Percentiles rank a stretch among this genome's conserved stretches.
phyloP scores from a whole-genome alignment of 1,140 invertebrate species.

The Bombus vancouverensis region DNA sequence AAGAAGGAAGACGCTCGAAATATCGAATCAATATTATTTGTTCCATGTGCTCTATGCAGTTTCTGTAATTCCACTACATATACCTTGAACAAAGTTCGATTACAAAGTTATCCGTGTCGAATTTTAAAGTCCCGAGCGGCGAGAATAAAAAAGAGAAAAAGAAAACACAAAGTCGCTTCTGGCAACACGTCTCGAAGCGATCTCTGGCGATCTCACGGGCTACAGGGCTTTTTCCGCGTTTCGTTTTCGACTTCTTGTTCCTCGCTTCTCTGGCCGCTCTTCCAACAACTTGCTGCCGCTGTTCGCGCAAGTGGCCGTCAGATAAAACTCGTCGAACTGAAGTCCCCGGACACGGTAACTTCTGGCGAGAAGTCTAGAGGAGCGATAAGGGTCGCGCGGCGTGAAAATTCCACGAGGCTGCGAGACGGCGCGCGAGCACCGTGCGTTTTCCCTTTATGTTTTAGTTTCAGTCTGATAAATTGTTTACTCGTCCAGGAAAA shows the following conservation, averaged over 20 bases:
- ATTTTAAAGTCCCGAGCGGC: not conserved
- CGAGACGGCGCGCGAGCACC: too few species aligned
- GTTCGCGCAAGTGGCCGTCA: conserved; percentile 53
- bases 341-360: conserved; percentile 47
- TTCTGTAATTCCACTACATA: not conserved
- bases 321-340: conserved; percentile 58
- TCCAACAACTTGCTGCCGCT: conserved; percentile 6
- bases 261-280: not conserved
- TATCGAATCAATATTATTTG: not conserved
- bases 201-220: not conserved
- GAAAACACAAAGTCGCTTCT: not conserved
- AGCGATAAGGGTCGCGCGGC: conserved; percentile 56
- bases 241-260: not conserved
- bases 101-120: not conserved
- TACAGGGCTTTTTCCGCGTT: not conserved
- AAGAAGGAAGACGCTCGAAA: not conserved
- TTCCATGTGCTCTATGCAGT: not conserved
- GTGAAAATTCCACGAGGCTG: conserved; percentile 45
- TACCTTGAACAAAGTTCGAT: not conserved
- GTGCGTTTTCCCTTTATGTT: conserved; percentile 6
- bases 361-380: conserved; percentile 26
- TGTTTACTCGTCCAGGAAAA: conserved; percentile 27
- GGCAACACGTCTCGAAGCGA: not conserved
- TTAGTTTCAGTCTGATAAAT: conserved; percentile 35
- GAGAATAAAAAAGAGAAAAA: not conserved